Base-by-base conservation (phyloP, 2,113 vertebrate genomes). In the Nerophis ophidion region DNA sequence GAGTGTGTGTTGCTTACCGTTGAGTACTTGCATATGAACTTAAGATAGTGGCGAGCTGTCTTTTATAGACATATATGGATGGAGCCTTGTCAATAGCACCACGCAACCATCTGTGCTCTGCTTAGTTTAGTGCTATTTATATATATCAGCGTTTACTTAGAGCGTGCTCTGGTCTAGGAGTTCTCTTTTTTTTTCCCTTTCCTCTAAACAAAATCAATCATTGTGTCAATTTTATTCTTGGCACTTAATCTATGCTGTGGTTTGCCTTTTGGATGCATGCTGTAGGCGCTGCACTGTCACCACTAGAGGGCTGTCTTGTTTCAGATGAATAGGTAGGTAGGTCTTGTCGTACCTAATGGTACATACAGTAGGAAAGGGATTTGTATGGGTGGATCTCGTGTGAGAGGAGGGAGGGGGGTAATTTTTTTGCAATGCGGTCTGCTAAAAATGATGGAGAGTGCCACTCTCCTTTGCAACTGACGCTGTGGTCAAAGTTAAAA, bases 71-170 rank as follows among this genome's bases (percentile, higher is more conserved):
- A 67, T 78, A 77, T 76, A 81, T 75, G 71, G 67, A 73, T 44
- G 56, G 61, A 50, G 70, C 6, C 63, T 59, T 66, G 85, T 87
- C 85, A 72, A 88, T 88, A 85, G 56, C 63, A 55, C 56, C 60
- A 34, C 61, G 3, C 52, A 62, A 62, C 84, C 85, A 87, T 86
- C 84, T 87, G 82, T 86, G 80, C 84, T 75, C 53, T 65, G 50
- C 69, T 57, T 51, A 60, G 56, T 70, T 82, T 73, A 65, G 70
- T 80, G 71, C 74, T 71, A 65, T 83, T 80, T 77, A 72, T 74
- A 71, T 50, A 44, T 42, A 58, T 15, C 75, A 72, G 44, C 65
- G 60, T 72, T 72, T 64, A 68, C 77, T 67, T 26, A 57, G 65
- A 26, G 63, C 60, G 65, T 67, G 75, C 75, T 80, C 76, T 77